Conservation (phyloP, 2,113 vertebrate genomes). For the Crotalus helleri region DNA sequence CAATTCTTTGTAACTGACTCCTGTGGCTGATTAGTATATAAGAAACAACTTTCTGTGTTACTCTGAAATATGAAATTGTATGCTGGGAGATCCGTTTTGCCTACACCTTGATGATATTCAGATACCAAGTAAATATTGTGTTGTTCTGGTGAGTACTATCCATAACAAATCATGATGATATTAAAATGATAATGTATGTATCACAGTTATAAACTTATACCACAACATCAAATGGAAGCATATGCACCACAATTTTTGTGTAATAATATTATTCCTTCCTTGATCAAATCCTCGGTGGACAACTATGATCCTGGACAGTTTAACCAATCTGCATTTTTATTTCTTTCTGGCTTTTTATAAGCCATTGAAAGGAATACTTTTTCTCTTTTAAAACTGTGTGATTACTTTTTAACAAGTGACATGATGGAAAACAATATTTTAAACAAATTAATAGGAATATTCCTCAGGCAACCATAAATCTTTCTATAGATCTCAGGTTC, state of each 20-base stretch:
- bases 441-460: not conserved
- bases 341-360: not conserved
- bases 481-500: not conserved
- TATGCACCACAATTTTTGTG: not conserved
- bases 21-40: not conserved
- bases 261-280: not conserved
- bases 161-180: not conserved
- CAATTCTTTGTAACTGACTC: not conserved
- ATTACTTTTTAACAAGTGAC: not conserved
- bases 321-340: not conserved
- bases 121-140: not conserved
- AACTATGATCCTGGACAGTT: not conserved
- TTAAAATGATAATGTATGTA: not conserved
- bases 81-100: not conserved
- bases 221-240: not conserved
- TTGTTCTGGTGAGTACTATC: not conserved
- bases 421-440: not conserved
- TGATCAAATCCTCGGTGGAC: not conserved
- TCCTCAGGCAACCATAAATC: not conserved
- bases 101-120: not conserved
- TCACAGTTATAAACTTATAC: not conserved
- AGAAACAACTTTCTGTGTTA: not conserved
- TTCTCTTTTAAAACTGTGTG: not conserved
- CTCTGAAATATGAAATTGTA: not conserved
- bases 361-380: not conserved